A percentile compares a stretch with the other conserved stretches of the same genome.
These are phyloP conservation scores for Dryobates pubescens DNA, from an alignment of 2,797 vertebrate genomes.

Conservation along the genomic window DNA sequence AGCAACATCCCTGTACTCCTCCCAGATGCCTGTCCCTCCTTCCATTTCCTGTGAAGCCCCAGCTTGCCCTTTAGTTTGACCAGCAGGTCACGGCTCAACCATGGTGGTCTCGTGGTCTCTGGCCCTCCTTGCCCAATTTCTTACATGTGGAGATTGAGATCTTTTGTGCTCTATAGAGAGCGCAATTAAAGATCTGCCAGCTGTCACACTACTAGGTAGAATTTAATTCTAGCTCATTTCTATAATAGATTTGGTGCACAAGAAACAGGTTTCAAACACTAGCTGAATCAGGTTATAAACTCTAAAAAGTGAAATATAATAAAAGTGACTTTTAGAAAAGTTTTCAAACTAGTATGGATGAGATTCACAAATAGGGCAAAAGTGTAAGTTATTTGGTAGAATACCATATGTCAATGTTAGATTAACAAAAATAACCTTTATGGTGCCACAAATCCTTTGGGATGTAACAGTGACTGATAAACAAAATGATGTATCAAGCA, in stretches of 20 bases:
- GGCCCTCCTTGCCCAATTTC: too few relatives aligned
- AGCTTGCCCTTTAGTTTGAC: too few relatives aligned
- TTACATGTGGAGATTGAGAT: too few relatives aligned
- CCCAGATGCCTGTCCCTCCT: too few relatives aligned
- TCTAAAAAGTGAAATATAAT: not conserved
- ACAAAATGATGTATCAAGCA: slow-evolving; percentile 66
- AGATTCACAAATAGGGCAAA: slow-evolving; percentile 31
- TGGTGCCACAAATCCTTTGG: slow-evolving; percentile 62
- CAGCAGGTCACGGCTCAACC: too few relatives aligned
- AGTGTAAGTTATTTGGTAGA: slow-evolving; percentile 59
- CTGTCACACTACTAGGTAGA: not conserved
- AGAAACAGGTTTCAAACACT: not conserved
- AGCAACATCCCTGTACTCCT: too few relatives aligned
- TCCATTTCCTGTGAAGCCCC: too few relatives aligned
- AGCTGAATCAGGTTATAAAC: not conserved
- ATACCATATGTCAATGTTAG: slow-evolving; percentile 67
- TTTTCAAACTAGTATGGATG: not conserved
- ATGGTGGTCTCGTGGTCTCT: too few relatives aligned
- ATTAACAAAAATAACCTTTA: slow-evolving; percentile 73
- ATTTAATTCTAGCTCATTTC: slow-evolving; percentile 26
- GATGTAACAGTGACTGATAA: slow-evolving; percentile 76
- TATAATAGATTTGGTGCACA: not conserved
- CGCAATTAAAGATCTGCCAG: too few relatives aligned
- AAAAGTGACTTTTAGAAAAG: not conserved
- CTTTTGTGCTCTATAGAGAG: too few relatives aligned